phyloP scores from a whole-genome alignment of 1,140 invertebrate species.

The Lordiphosa collinella region DNA sequence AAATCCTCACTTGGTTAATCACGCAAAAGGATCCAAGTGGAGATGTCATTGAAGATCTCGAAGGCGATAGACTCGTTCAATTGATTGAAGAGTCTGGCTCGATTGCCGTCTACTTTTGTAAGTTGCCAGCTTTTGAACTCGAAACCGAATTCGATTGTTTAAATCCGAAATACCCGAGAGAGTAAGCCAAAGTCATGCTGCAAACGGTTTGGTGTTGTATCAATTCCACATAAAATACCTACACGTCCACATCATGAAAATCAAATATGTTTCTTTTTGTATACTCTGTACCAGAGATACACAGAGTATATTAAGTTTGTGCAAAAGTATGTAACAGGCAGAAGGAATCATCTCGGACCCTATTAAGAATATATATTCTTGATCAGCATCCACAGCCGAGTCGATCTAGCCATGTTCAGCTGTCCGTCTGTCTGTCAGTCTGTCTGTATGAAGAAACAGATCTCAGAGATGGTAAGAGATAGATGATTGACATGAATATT shows the following conservation, averaged over 20 bases:
- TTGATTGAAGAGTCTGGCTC: conserved; percentile 91
- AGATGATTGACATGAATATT: too few species aligned
- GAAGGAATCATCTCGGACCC: too few species aligned
- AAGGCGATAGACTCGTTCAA: conserved; percentile 89
- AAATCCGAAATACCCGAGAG: background rate
- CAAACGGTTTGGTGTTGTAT: conserved; percentile 72
- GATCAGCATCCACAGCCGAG: too few species aligned
- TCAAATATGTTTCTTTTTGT: conserved; percentile 10
- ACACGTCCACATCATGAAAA: conserved; percentile 4
- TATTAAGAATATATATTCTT: too few species aligned
- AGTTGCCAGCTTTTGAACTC: conserved; percentile 80
- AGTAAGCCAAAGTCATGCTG: conserved; percentile 26
- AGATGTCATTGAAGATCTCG: conserved; percentile 93
- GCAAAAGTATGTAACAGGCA: too few species aligned
- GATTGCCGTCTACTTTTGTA: conserved; percentile 95
- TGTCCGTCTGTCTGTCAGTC: too few species aligned
- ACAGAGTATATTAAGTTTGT: too few species aligned
- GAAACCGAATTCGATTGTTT: background rate
- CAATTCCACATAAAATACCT: conserved; percentile 31
- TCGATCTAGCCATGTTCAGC: too few species aligned
- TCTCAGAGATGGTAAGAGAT: too few species aligned
- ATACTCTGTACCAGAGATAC: too few species aligned
- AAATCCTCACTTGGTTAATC: conserved; percentile 92
- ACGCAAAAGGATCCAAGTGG: conserved; percentile 94
- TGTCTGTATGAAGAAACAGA: too few species aligned